Base-by-base conservation (phyloP, 2,888 invertebrate genomes). In the Drosophila histrio region DNA sequence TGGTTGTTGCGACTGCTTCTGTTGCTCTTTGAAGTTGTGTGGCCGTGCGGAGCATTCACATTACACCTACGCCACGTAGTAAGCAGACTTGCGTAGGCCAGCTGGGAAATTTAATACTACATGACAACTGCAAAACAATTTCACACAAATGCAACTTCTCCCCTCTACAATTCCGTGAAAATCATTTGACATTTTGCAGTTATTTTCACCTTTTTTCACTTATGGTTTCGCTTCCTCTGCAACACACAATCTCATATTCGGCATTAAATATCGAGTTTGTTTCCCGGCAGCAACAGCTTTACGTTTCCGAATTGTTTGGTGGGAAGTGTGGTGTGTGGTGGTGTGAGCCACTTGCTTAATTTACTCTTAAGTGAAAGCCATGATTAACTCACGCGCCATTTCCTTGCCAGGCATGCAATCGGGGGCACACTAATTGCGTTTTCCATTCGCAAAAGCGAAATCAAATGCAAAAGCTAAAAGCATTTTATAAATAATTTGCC, bases 391-490 rank as follows among this genome's bases (percentile, higher is more conserved):
- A 49, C 21, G 65, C 61, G 57, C 66, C 75, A 77, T 77, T 83
- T 88, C 80, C 88, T 62, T 13, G 63, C 59, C 58, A 24, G 54
- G 67, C 22, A 72, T 17, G 36, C 34, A 86, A 82, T 76, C 72
- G 68, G 67, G 53, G 49, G 47, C 47, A 49, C 53, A 65, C 83
- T 85, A 81, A 84, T 88, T 84, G 82, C 87, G 86, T 83, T 83
- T 74, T 39, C 67, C 62, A 28, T 50, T 50, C 54, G 58, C 58
- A 57, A 58, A 54, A 36, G 34, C 44, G 19, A 47, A 61, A 54
- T 58, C 41, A 43, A 39, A 43, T 46, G 59, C 56, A 62, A 49
- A 64, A 71, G 56, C 44, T 30, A 50, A 44, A 53, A 59, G 59
- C 54, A 61, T 69, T 79, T 80, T 75, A 75, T 70, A 73, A 78